Percentiles rank a stretch among this genome's conserved stretches.
Conservation (phyloP, 2,888 invertebrate species). For the Andrena chrysosceles region DNA sequence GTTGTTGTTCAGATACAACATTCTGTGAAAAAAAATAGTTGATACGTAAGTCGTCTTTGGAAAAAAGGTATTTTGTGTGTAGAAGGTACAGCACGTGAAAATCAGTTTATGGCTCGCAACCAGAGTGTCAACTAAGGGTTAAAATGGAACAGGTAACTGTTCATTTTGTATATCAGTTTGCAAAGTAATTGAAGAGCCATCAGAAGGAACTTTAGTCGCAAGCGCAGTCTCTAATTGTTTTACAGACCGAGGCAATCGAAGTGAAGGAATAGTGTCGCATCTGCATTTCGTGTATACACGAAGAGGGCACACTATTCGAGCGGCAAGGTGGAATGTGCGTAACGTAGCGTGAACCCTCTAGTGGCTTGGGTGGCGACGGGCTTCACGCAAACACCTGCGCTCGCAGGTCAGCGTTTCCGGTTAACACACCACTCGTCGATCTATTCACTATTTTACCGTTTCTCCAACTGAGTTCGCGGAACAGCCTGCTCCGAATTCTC, state of each 20-base stretch:
- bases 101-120: no score
- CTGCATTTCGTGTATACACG: conserved; percentile 17
- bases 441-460: conserved; percentile 35
- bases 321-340: conserved; percentile 64
- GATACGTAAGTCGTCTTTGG: no score
- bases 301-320: conserved; percentile 52
- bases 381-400: conserved; percentile 53
- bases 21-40: no score
- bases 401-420: conserved; percentile 51
- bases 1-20: no score
- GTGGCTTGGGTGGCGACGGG: conserved; percentile 51
- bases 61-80: no score
- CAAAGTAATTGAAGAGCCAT: no score
- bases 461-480: not conserved
- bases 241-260: not conserved
- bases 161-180: no score
- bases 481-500: not conserved
- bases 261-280: not conserved
- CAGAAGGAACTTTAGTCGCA: no score
- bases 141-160: no score
- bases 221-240: no score
- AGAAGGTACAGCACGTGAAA: no score
- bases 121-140: no score
- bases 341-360: conserved; percentile 64
- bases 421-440: conserved; percentile 38